These are phyloP conservation scores for Scelioninae gen. 1 DNA, from an alignment of 2,888 invertebrate genomes.

Conservation along the genomic window DNA sequence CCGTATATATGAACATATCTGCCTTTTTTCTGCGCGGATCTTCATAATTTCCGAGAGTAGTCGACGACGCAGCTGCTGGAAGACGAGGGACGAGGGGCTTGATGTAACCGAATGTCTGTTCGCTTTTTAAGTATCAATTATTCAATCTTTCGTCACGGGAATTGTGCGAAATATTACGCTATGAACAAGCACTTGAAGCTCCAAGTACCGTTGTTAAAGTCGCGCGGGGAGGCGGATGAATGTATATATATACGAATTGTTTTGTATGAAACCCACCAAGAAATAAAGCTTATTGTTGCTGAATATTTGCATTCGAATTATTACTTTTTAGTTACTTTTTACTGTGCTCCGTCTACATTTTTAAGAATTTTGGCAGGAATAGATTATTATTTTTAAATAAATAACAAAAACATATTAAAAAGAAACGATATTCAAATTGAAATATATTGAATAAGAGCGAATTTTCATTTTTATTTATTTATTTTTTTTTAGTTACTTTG, in stretches of 20 bases:
- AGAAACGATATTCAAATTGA: too few species aligned
- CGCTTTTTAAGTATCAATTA: conserved; percentile 61
- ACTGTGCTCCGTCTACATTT: too few species aligned
- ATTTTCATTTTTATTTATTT: too few species aligned
- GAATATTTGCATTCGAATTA: conserved; percentile 8
- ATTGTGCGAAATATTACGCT: conserved; percentile 57
- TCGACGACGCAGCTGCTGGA: conserved; percentile 12
- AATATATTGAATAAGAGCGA: too few species aligned
- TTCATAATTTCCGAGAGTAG: conserved; percentile 29
- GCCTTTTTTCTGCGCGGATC: conserved; percentile 8
- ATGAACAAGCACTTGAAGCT: conserved; percentile 27
- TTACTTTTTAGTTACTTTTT: too few species aligned
- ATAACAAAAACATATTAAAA: too few species aligned
- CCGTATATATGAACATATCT: background rate
- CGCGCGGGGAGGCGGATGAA: conserved; percentile 3
- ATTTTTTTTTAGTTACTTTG: too few species aligned
- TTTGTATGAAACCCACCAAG: conserved; percentile 10
- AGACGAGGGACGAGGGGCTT: conserved; percentile 8
- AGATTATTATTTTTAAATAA: too few species aligned
- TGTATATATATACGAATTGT: conserved; percentile 5
- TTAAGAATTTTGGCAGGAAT: too few species aligned
- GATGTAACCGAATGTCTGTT: conserved; percentile 45
- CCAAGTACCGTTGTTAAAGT: conserved; percentile 43
- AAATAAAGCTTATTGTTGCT: conserved; percentile 10
- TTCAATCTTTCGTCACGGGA: conserved; percentile 61